Base-by-base conservation (phyloP, 2,113 vertebrate genomes). In the Harpagus bidentatus region DNA sequence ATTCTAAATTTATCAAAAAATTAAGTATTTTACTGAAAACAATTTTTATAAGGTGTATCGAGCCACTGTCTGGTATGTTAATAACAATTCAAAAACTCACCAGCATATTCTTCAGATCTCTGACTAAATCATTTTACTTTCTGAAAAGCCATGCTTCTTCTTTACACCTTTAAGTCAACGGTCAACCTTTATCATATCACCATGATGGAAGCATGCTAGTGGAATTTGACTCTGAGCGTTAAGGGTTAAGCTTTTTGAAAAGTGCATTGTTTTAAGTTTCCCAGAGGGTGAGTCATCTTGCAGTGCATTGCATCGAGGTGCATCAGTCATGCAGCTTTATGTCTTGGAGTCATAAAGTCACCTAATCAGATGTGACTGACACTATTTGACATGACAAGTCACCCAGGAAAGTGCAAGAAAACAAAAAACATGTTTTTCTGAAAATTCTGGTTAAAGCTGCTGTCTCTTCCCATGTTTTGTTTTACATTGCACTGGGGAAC, bases 241-340 rank as follows among this genome's bases (percentile, higher is more conserved):
- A 96, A 97, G 96, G 94, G 96, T 96, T 94, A 94, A 96, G 55
- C 50, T 94, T 91, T 96, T 83, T 77, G 83, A 92, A 65, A 88
- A 93, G 63, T 31, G 58, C 80, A 65, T 97, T 77, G 81, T 52
- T 93, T 20, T 67, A 74, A 61, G 84, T 79, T 93, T 95, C 86
- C 80, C 95, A 92, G 86, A 71, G 91, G 91, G 74, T 43, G 82
- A 63, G 69, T 94, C 80, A 21, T 94, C 73, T 77, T 45, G 71
- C 79, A 78, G 43, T 16, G 28, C 91, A 43, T 43, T 47, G 87
- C 66, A 55, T 42, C 5, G 80, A 86, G 93, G 96, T 95, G 85
- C 85, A 87, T 96, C 90, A 92, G 84, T 86, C 88, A 82, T 62
- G 56, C 77, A 76, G 87, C 95, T 84, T 91, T 97, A 95, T 89